Conservation (phyloP, 2,888 invertebrate genomes). For the Odontocolon sp. region DNA sequence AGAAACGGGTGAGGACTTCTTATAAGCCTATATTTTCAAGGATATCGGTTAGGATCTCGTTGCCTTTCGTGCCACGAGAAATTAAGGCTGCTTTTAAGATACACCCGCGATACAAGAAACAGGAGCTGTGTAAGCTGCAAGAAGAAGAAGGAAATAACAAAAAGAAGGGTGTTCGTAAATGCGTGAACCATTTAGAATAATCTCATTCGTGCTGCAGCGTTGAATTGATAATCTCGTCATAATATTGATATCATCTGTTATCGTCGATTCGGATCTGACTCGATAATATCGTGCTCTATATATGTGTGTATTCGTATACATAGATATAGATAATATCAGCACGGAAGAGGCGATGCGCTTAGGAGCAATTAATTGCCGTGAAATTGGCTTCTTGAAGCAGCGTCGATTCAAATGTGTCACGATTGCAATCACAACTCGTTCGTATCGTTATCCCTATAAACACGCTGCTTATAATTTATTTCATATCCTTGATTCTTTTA, state of each 20-base stretch:
- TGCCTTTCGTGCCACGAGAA: constrained; percentile 54
- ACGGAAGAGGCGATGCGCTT: background rate
- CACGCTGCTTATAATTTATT: background rate
- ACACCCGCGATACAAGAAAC: constrained; percentile 57
- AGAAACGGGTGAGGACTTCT: constrained; percentile 12
- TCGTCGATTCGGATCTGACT: constrained; percentile 1
- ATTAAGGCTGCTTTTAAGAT: constrained; percentile 62
- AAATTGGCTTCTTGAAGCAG: constrained; percentile 11
- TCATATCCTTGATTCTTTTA: too few species aligned
- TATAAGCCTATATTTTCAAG: constrained; percentile 20
- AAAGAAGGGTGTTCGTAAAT: constrained; percentile 4
- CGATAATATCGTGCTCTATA: background rate
- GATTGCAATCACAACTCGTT: background rate
- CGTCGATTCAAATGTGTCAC: constrained; percentile 3
- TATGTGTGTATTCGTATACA: background rate
- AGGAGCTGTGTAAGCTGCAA: background rate
- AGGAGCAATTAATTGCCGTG: constrained; percentile 10
- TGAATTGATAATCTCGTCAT: constrained; percentile 29
- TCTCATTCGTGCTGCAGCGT: background rate
- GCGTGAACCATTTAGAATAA: constrained; percentile 18
- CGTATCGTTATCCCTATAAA: background rate
- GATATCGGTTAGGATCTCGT: constrained; percentile 42
- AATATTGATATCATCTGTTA: constrained; percentile 11
- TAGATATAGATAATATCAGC: background rate
- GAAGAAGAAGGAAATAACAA: background rate